Base-by-base conservation (phyloP, 1,140 invertebrate genomes). In the Aethina tumida region DNA sequence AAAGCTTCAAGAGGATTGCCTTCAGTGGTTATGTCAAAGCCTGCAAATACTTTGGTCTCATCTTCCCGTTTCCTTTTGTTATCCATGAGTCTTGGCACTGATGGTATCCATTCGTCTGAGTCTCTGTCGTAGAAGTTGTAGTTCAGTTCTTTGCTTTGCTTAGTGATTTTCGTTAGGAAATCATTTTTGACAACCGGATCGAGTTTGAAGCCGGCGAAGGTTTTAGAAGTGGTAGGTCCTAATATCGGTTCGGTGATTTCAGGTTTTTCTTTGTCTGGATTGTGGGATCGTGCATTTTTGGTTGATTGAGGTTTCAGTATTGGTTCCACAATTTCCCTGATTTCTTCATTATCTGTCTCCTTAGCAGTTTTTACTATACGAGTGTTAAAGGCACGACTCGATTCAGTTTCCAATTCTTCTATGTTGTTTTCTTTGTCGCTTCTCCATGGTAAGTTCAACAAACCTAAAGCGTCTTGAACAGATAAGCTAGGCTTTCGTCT, bases 191-290 rank as follows among this genome's bases (percentile, higher is more conserved):
- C 32, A 1, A 31, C 21, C 2, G 27, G 27, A 16, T 45, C 39
- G 6, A 27, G 21, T 44, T 33, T 47, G 8, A 28, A 36, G 3
- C 59, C 32, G 7, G 37, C 32, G 13, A 25, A 15, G 20, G 35
- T 64, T 43, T 71, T 70, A 0, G 68, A 57, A 24, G 71, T 63
- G 40, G 71, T 70, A 0, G 79, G 73, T 40, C 73, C 67, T 1
- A 84, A 55, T 18, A 84, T 70, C 0, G 81, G 81, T 48, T 84
- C 81, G 0, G 77, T 74, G 13, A 84, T 83, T 55, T 83, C 80
- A 1, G 71, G 49, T 28, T 66, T 67, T 17, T 64, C 50, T 27
- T 53, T 48, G 12, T 61, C 50, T 1, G 70, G 39, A 38, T 62
- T 63, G 25, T 71, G 47, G 0, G 68, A 65, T 18, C 70, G 52